Evolutionary conservation across 2,888 invertebrate species (phyloP).

Genomic region (Myopa testacea): DNA sequence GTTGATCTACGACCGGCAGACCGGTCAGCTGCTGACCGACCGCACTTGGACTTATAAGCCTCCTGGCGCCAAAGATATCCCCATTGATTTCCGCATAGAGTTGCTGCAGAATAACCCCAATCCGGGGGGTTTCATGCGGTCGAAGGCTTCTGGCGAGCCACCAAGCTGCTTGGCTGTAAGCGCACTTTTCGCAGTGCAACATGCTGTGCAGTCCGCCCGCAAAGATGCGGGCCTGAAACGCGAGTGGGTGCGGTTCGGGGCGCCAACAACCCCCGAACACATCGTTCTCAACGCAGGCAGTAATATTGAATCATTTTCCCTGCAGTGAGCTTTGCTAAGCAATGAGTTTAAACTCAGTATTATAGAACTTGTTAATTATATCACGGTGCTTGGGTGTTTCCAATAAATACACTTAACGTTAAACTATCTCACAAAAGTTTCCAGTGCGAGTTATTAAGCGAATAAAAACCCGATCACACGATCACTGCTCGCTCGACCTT

Average conservation of each 20-base stretch:
- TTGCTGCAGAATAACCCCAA: conserved; percentile 76
- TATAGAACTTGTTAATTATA: background rate
- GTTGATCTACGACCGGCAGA: conserved; percentile 72
- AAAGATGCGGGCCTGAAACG: conserved; percentile 71
- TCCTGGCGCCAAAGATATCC: conserved; percentile 81
- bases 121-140: conserved; percentile 75
- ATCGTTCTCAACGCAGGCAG: conserved; percentile 53
- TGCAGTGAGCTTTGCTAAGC: conserved; percentile 27
- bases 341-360: background rate
- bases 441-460: background rate
- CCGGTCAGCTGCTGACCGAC: conserved; percentile 77
- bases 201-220: conserved; percentile 76
- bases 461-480: background rate
- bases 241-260: conserved; percentile 56
- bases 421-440: background rate
- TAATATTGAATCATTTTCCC: conserved; percentile 46
- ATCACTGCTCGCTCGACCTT: background rate
- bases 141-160: conserved; percentile 76
- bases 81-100: conserved; percentile 78
- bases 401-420: background rate
- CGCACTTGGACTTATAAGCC: conserved; percentile 85
- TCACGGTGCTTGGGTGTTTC: background rate
- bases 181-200: conserved; percentile 74
- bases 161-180: conserved; percentile 69
- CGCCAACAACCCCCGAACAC: conserved; percentile 59